Evolutionary conservation across 2,888 invertebrate genomes (phyloP).

Genomic region (Zaprionus lineosus): DNA sequence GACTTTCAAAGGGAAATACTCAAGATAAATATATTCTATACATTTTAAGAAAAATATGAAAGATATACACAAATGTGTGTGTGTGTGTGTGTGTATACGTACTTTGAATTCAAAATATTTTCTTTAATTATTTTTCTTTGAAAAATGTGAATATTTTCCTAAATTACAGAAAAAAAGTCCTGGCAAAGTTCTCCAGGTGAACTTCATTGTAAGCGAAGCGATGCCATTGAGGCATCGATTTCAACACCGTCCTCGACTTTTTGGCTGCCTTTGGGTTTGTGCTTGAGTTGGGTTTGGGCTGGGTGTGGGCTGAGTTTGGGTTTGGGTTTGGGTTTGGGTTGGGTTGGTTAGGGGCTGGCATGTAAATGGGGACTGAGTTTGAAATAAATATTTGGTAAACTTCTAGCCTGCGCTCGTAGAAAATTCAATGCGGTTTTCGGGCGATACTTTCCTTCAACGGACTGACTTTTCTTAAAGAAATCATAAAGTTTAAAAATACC

Average conservation of each 20-base stretch:
- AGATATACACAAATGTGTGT: no score
- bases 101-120: slow-evolving; percentile 59
- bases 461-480: no score
- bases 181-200: slow-evolving; percentile 27
- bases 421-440: slow-evolving; percentile 33
- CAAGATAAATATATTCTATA: no score
- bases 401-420: slow-evolving; percentile 35
- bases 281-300: no score
- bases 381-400: slow-evolving; percentile 27
- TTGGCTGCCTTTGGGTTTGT: no score
- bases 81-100: no score
- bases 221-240: slow-evolving; percentile 8
- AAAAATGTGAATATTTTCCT: slow-evolving; percentile 38
- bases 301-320: no score
- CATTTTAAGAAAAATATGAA: no score
- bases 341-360: slow-evolving; percentile 3
- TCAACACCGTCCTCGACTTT: no score
- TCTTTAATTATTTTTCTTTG: slow-evolving; percentile 56
- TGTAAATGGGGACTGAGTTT: slow-evolving; percentile 28
- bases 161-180: slow-evolving; percentile 29
- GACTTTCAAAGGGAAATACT: no score
- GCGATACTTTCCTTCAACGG: no score
- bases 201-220: slow-evolving; percentile 27
- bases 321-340: background rate
- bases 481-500: background rate